These are phyloP conservation scores for Lasioglossum figueresi DNA, from an alignment of 2,888 invertebrate species.

Conservation along the genomic window DNA sequence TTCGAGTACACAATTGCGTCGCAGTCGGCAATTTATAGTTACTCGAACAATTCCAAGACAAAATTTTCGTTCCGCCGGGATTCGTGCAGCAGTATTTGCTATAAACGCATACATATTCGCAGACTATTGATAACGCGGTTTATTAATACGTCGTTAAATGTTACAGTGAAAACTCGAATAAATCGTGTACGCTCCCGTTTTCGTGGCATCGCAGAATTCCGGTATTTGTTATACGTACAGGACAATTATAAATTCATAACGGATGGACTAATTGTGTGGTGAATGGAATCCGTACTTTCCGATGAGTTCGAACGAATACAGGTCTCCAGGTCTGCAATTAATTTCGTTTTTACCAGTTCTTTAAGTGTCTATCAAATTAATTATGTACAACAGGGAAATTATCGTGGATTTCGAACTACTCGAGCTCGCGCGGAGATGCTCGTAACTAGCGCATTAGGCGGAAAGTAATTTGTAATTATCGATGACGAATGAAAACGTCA, in stretches of 20 bases:
- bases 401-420: neutral
- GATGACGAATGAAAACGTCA: neutral
- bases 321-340: neutral
- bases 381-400: neutral
- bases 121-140: neutral
- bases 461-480: neutral
- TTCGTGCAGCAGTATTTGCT: neutral
- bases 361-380: neutral
- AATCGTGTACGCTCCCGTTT: neutral
- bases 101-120: neutral
- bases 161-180: neutral
- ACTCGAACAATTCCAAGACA: neutral
- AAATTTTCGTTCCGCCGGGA: neutral
- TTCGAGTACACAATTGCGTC: neutral
- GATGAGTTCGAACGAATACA: neutral
- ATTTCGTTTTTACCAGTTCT: neutral
- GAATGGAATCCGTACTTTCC: neutral
- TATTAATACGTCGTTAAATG: neutral
- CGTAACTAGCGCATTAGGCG: neutral
- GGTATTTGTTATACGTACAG: constrained; percentile 1
- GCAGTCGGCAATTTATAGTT: neutral
- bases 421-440: neutral
- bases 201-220: neutral
- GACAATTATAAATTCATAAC: constrained; percentile 7
- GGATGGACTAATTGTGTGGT: neutral